phyloP scores from a whole-genome alignment of 1,140 invertebrate species.

The Mamestra configurata region DNA sequence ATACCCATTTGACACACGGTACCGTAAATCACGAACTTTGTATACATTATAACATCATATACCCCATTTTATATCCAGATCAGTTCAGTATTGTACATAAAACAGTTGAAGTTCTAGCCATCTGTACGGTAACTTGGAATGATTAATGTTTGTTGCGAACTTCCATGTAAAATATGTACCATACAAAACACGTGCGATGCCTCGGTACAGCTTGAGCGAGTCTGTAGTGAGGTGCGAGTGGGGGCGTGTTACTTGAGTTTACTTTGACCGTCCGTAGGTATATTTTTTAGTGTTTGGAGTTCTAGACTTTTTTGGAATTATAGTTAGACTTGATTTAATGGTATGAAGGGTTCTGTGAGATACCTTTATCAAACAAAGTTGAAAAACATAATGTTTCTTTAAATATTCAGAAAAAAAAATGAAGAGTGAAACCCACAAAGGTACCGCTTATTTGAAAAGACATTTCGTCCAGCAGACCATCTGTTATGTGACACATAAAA shows the following conservation, averaged over 20 bases:
- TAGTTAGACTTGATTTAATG: too few species aligned
- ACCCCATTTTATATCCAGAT: conserved; percentile 8
- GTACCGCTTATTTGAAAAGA: too few species aligned
- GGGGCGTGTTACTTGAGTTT: background rate
- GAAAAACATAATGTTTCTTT: too few species aligned
- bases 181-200: conserved; percentile 43
- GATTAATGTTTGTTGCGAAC: conserved; percentile 59
- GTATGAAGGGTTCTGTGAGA: too few species aligned
- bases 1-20: background rate
- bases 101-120: conserved; percentile 48
- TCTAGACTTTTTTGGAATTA: too few species aligned
- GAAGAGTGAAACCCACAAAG: too few species aligned
- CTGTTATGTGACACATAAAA: too few species aligned
- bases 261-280: background rate
- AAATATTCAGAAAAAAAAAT: too few species aligned
- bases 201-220: conserved; percentile 19
- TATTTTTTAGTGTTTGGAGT: too few species aligned
- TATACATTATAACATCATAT: conserved; percentile 8
- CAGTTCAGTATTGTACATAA: conserved; percentile 21
- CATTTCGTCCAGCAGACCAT: too few species aligned
- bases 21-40: background rate
- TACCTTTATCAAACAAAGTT: too few species aligned
- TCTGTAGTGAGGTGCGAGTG: conserved; percentile 16
- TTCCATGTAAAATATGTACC: conserved; percentile 46
- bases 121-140: conserved; percentile 50